Evolutionary conservation across 1,140 invertebrate species (phyloP).

Genomic region (Diuraphis noxia): DNA sequence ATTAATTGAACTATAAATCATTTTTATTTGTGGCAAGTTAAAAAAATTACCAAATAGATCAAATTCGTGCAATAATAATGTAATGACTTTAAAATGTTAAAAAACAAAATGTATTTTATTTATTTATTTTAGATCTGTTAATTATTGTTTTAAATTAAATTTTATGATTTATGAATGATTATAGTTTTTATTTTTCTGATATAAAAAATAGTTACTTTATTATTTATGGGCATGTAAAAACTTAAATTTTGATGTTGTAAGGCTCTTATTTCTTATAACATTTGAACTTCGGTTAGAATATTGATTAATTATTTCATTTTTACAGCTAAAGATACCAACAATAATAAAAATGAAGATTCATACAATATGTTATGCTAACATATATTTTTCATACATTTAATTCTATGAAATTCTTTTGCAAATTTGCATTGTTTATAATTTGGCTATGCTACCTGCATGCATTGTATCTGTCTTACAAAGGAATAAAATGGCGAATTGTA

Average conservation of each 20-base stretch:
- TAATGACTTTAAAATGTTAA: neutral
- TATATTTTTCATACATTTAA: neutral
- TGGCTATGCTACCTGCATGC: too few species aligned
- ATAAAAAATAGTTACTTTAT: neutral
- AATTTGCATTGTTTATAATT: too few species aligned
- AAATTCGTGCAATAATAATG: neutral
- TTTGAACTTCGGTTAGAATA: neutral
- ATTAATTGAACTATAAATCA: neutral
- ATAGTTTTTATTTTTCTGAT: neutral
- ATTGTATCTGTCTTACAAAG: too few species aligned
- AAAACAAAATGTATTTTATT: neutral
- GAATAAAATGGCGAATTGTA: too few species aligned
- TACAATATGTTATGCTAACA: neutral
- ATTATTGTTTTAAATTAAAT: neutral
- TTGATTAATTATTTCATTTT: too few species aligned
- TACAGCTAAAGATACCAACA: too few species aligned
- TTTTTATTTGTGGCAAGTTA: neutral
- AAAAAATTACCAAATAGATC: conserved; percentile 23
- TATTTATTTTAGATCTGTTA: neutral
- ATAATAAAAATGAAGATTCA: neutral
- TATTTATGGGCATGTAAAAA: neutral
- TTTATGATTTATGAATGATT: neutral
- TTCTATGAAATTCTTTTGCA: too few species aligned
- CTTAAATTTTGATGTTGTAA: neutral
- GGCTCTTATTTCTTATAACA: too few species aligned